Evolutionary conservation across 1,140 invertebrate species (phyloP).

Genomic region (Grapholita molesta): DNA sequence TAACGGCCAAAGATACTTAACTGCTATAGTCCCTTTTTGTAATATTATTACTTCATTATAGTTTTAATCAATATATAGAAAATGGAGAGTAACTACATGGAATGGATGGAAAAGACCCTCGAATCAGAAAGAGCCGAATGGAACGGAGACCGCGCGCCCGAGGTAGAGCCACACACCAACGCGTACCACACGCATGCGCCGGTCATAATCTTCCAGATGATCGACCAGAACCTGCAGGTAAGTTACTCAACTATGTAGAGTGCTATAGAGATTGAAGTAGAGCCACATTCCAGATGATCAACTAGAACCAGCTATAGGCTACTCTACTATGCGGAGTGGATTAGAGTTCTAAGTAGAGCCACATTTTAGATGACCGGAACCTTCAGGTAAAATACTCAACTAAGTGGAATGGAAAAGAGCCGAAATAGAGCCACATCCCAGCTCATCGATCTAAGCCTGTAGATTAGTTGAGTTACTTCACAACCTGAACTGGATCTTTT

Average conservation of each 20-base stretch:
- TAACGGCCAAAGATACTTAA: too few species aligned
- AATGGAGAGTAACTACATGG: conserved; percentile 94
- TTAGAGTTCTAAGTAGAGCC: too few species aligned
- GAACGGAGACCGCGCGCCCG: conserved; percentile 85
- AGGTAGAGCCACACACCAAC: conserved; percentile 86
- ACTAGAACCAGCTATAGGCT: not conserved
- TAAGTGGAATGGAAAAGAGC: too few species aligned
- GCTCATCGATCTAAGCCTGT: too few species aligned
- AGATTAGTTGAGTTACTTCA: too few species aligned
- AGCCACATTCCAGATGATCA: not conserved
- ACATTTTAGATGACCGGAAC: too few species aligned
- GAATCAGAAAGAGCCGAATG: conserved; percentile 94
- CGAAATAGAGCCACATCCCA: too few species aligned
- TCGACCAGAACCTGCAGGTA: conserved; percentile 97
- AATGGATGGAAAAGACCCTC: conserved; percentile 97
- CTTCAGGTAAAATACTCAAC: too few species aligned
- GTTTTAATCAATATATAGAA: conserved; percentile 77
- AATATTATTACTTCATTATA: not conserved
- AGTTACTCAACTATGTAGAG: not conserved
- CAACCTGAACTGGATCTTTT: too few species aligned
- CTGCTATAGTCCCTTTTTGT: not conserved
- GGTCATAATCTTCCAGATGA: conserved; percentile 98
- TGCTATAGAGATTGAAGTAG: not conserved
- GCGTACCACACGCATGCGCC: conserved; percentile 96
- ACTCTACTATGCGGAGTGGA: too few species aligned